A percentile compares a stretch with the other conserved stretches of the same genome.
phyloP scores from a whole-genome alignment of 2,888 invertebrate genomes.

The Aphelenchoides bicaudatus region DNA sequence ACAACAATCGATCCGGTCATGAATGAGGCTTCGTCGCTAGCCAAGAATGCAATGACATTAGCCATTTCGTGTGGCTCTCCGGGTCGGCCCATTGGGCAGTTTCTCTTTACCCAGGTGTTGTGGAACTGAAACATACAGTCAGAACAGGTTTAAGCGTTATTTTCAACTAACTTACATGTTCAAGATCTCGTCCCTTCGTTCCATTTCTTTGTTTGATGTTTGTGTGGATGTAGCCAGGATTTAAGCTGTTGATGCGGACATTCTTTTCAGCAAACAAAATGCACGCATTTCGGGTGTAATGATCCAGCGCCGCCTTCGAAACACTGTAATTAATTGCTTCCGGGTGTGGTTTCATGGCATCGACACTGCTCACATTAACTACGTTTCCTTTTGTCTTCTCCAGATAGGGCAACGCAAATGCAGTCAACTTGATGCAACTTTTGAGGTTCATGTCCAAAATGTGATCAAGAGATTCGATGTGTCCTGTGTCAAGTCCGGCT shows the following conservation, averaged over 20 bases:
- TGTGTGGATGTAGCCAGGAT: slow-evolving; percentile 26
- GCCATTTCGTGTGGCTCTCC: slow-evolving; percentile 22
- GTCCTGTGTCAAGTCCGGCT: slow-evolving; percentile 19
- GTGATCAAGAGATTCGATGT: slow-evolving; percentile 22
- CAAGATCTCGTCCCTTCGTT: slow-evolving; percentile 11
- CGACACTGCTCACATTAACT: slow-evolving; percentile 81
- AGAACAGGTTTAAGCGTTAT: background rate
- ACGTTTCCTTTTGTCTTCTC: slow-evolving; percentile 70
- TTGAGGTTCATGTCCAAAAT: slow-evolving; percentile 20
- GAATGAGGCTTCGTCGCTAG: slow-evolving; percentile 25
- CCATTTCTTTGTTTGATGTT: slow-evolving; percentile 21
- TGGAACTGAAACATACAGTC: slow-evolving; percentile 14
- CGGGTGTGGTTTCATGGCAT: slow-evolving; percentile 8
- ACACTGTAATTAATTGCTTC: slow-evolving; percentile 20
- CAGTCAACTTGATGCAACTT: slow-evolving; percentile 35
- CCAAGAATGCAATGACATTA: slow-evolving; percentile 22
- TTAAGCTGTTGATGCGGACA: slow-evolving; percentile 22
- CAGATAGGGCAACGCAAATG: slow-evolving; percentile 45
- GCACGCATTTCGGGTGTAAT: slow-evolving; percentile 21
- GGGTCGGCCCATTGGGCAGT: slow-evolving; percentile 16
- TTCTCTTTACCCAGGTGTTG: slow-evolving; percentile 18
- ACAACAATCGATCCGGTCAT: slow-evolving; percentile 27
- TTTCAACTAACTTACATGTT: slow-evolving; percentile 3
- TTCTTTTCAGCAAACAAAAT: slow-evolving; percentile 20
- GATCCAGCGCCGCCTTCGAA: slow-evolving; percentile 23